Conservation (phyloP, 2,888 invertebrate genomes). For the Physocephala rufipes region DNA sequence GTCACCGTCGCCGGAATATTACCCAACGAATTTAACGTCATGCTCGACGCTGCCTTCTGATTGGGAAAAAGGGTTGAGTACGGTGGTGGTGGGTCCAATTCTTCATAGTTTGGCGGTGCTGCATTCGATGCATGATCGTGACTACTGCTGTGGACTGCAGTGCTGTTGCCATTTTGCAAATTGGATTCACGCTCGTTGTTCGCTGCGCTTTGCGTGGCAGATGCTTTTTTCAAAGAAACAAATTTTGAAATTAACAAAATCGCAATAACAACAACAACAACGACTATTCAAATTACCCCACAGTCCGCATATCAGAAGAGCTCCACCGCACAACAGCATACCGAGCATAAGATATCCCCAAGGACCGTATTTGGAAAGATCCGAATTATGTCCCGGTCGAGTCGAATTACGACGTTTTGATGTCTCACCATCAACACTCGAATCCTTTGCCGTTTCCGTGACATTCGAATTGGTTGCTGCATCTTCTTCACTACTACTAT, state of each 20-base stretch:
- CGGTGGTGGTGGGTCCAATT: conserved; percentile 71
- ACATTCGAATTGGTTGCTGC: conserved; percentile 43
- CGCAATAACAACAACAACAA: neutral
- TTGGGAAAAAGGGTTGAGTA: conserved; percentile 75
- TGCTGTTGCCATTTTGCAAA: conserved; percentile 49
- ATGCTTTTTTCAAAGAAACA: conserved; percentile 57
- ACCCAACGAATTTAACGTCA: conserved; percentile 53
- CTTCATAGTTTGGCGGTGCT: conserved; percentile 73
- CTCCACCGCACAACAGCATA: conserved; percentile 75
- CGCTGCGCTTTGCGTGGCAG: conserved; percentile 62
- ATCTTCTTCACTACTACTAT: neutral
- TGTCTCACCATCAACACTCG: conserved; percentile 7
- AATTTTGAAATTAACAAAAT: neutral
- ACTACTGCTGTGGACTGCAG: conserved; percentile 43
- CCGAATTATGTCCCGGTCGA: conserved; percentile 67
- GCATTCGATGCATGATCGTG: conserved; percentile 52
- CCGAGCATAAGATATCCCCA: conserved; percentile 79
- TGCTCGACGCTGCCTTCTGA: conserved; percentile 60
- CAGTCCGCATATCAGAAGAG: conserved; percentile 75
- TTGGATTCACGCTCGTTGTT: conserved; percentile 62
- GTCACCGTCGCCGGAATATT: conserved; percentile 44
- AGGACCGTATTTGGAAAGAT: conserved; percentile 76
- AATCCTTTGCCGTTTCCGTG: conserved; percentile 21
- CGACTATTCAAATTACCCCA: conserved; percentile 68
- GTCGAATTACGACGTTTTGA: conserved; percentile 59